Evolutionary conservation across 1,140 invertebrate genomes (phyloP).

Genomic region (Kradibia gibbosae): DNA sequence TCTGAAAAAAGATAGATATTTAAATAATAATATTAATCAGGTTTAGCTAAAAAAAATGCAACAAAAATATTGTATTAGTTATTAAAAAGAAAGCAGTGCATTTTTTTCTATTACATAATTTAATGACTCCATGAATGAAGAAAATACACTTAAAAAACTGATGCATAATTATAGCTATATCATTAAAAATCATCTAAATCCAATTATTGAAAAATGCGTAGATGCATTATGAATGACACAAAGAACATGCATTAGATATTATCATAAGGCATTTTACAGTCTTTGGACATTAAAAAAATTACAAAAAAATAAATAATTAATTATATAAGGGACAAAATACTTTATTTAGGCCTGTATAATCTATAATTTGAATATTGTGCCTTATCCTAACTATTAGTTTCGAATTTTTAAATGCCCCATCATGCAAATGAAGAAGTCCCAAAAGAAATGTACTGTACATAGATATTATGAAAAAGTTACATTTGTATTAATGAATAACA

Average conservation of each 20-base stretch:
- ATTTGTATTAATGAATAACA: constrained; percentile 46
- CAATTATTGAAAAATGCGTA: constrained; percentile 27
- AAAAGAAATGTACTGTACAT: constrained; percentile 38
- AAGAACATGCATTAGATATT: constrained; percentile 2
- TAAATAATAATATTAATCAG: too few relatives aligned
- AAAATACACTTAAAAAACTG: background rate
- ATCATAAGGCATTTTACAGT: constrained; percentile 32
- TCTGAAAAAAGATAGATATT: too few relatives aligned
- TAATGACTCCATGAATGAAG: constrained; percentile 1
- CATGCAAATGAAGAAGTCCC: constrained; percentile 40
- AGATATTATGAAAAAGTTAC: constrained; percentile 38
- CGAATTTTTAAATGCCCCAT: constrained; percentile 6
- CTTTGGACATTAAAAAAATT: constrained; percentile 14
- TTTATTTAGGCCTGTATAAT: constrained; percentile 35
- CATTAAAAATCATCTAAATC: constrained; percentile 28
- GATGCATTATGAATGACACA: constrained; percentile 35
- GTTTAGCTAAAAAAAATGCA: too few relatives aligned
- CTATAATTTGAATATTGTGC: constrained; percentile 40
- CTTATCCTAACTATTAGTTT: constrained; percentile 38
- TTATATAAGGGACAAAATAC: constrained; percentile 12
- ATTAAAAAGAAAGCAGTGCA: constrained; percentile 27
- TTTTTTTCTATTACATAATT: constrained; percentile 10
- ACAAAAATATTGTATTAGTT: too few relatives aligned
- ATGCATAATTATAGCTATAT: constrained; percentile 38
- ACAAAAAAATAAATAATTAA: background rate